Percentiles rank a stretch among this genome's conserved stretches.
Evolutionary conservation across 2,888 invertebrate genomes (phyloP).

Genomic region (Rosalia funebris): DNA sequence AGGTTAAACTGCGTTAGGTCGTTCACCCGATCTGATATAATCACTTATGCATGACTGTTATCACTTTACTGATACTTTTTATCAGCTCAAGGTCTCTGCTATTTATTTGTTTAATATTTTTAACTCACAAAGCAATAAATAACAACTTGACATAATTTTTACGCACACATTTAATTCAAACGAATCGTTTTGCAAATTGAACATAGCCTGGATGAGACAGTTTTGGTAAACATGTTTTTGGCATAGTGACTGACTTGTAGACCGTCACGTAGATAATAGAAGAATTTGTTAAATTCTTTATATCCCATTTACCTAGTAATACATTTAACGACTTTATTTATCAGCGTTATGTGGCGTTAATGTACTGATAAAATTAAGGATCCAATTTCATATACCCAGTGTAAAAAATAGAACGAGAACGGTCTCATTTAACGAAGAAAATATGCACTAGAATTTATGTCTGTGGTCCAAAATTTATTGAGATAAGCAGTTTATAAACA

Average conservation of each 20-base stretch:
- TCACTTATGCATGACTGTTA: constrained; percentile 46
- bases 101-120: constrained; percentile 38
- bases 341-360: too few relatives aligned
- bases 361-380: too few relatives aligned
- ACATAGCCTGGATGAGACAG: neutral
- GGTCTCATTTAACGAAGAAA: too few relatives aligned
- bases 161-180: neutral
- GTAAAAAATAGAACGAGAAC: too few relatives aligned
- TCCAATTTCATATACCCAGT: too few relatives aligned
- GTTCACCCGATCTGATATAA: constrained; percentile 51
- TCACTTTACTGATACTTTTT: constrained; percentile 48
- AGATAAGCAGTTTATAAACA: too few relatives aligned
- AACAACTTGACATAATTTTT: constrained; percentile 11
- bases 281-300: neutral
- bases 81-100: constrained; percentile 54
- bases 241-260: neutral
- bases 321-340: too few relatives aligned
- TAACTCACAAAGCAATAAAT: constrained; percentile 10
- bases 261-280: neutral
- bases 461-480: too few relatives aligned
- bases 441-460: too few relatives aligned
- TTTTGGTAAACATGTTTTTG: neutral
- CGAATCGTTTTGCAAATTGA: neutral
- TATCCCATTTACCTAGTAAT: neutral
- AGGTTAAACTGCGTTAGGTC: constrained; percentile 68